Percentiles rank a stretch among this genome's conserved stretches.
Evolutionary conservation across 2,113 vertebrate genomes (phyloP).

Genomic region (Mesitornis unicolor): DNA sequence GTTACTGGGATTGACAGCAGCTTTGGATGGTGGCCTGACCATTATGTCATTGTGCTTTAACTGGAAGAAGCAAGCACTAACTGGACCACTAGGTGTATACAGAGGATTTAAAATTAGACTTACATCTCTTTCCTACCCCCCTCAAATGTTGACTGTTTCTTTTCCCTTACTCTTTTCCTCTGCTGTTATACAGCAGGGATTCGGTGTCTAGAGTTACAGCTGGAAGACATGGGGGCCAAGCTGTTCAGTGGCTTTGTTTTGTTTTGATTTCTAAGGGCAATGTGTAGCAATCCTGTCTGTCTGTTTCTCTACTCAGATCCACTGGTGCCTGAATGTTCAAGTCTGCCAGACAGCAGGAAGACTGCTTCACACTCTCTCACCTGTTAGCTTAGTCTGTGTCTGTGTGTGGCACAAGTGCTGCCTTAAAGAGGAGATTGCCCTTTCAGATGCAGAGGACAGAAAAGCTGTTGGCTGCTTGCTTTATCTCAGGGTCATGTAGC

Average conservation of each 20-base stretch:
- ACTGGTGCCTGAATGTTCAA: not conserved
- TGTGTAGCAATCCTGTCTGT: not conserved
- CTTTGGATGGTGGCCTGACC: not conserved
- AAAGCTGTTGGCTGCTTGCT: not conserved
- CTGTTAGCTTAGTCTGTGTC: not conserved
- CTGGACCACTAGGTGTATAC: not conserved
- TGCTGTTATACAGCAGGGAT: not conserved
- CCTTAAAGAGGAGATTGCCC: not conserved
- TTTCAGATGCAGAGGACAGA: not conserved
- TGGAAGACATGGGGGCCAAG: constrained; percentile 6
- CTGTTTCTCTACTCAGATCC: not conserved
- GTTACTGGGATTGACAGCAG: not conserved
- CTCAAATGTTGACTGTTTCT: not conserved
- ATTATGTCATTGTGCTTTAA: not conserved
- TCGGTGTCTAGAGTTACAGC: constrained; percentile 40
- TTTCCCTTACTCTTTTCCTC: not conserved
- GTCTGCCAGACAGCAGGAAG: not conserved
- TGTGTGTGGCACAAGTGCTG: not conserved
- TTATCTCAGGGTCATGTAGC: not conserved
- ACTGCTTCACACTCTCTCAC: not conserved
- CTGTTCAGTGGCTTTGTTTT: not conserved
- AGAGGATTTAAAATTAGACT: not conserved
- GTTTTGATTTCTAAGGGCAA: constrained; percentile 7
- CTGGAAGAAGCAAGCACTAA: not conserved
- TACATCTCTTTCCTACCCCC: rapidly evolving